Conservation (phyloP, 2,797 vertebrate species). For the Oophaga sylvatica region DNA sequence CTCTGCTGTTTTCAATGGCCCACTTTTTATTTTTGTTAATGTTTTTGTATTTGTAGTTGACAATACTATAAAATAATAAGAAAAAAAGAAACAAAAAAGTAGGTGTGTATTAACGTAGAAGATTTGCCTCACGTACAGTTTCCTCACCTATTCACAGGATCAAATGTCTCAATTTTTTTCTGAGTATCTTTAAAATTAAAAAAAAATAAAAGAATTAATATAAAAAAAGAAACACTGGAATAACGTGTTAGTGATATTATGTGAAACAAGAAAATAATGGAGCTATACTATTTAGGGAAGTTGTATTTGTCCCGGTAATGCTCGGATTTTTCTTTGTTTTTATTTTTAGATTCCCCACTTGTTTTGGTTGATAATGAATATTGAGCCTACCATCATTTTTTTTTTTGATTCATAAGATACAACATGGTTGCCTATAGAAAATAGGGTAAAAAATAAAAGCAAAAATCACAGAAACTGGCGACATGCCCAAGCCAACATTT, state of each 20-base stretch:
- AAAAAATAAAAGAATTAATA: slow-evolving; percentile 59
- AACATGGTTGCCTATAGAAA: neutral
- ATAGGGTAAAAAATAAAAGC: neutral
- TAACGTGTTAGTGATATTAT: slow-evolving; percentile 90
- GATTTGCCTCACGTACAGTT: slow-evolving; percentile 65
- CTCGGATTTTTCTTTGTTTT: slow-evolving; percentile 70
- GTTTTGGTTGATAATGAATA: slow-evolving; percentile 62
- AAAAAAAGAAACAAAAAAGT: slow-evolving; percentile 57
- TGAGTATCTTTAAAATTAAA: slow-evolving; percentile 36
- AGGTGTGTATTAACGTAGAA: slow-evolving; percentile 32
- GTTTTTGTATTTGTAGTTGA: slow-evolving; percentile 21
- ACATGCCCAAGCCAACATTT: neutral
- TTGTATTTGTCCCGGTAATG: slow-evolving; percentile 76
- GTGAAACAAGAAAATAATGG: slow-evolving; percentile 87
- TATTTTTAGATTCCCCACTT: slow-evolving; percentile 68
- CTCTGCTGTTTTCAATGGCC: neutral
- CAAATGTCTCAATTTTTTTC: slow-evolving; percentile 51
- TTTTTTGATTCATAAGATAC: neutral
- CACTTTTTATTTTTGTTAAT: slow-evolving; percentile 2
- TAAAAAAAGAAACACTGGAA: slow-evolving; percentile 91
- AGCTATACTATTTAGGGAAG: slow-evolving; percentile 80
- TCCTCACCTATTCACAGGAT: slow-evolving; percentile 65
- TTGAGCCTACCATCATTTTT: neutral
- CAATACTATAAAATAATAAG: slow-evolving; percentile 60
- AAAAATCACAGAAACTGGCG: neutral